Base-by-base conservation (phyloP, 2,113 vertebrate genomes). In the Ophthalmolycus amberensis region DNA sequence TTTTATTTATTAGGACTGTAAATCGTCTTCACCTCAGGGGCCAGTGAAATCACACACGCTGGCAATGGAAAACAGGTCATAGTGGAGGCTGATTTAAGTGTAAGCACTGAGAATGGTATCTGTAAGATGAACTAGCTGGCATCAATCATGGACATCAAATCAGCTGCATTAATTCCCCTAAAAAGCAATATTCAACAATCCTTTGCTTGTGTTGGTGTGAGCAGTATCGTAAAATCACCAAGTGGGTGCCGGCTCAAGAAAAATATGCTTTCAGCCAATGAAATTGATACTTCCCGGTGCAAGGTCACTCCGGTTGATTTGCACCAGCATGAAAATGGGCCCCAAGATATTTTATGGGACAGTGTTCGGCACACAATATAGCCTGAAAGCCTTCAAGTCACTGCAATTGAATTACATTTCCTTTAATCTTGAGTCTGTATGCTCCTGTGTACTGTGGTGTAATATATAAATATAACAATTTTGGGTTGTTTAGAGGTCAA, bases 261-360 rank as follows among this genome's bases (percentile, higher is more conserved):
- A 71, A 85, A 87, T 78, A 63, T 34, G 74, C 72, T 85, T 82
- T 68, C 44, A 74, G 12, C 64, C 71, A 71, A 42, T 79, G 72
- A 77, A 79, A 88, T 79, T 74, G 78, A 82, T 75, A 83, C 62
- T 59, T 84, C 63, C 56, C 62, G 50, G 62, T 77, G 54, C 85
- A 86, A 88, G 89, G 88, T 85, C 85, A 81, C 68, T 73, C 66
- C 74, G 64, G 71, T 83, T 86, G 85, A 88, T 86, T 91, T 88
- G 81, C 83, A 84, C 69, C 77, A 54, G 75, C 69, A 78, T 85
- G 64, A 89, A 84, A 86, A 84, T 86, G 34, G 70, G 50, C 58
- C 76, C 64, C 46, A 34, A 22, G 79, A 70, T 87, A 67, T 82
- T 90, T 88, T 88, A 86, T 87, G 81, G 67, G 56, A 73, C 72